Conservation (phyloP, 1,140 invertebrate species). For the Condylostylus longicornis region DNA sequence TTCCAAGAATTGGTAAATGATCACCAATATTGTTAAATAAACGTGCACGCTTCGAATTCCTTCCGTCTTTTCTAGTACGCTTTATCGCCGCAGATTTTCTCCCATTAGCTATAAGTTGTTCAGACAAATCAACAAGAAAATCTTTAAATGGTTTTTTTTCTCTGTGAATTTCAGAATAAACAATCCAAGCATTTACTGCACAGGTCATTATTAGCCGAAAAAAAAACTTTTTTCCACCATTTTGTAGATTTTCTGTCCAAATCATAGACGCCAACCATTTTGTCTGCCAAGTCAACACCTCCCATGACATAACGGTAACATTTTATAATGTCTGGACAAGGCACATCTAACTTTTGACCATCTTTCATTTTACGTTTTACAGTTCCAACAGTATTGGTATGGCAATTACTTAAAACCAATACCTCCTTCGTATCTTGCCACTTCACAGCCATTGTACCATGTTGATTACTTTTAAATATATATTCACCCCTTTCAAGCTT, state of each 20-base stretch:
- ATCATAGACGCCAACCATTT: constrained; percentile 10
- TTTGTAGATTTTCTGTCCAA: constrained; percentile 15
- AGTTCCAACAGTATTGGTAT: constrained; percentile 6
- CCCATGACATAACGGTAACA: constrained; percentile 21
- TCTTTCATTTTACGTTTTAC: constrained; percentile 11
- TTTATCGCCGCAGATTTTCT: constrained; percentile 4
- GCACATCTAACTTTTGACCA: constrained; percentile 7
- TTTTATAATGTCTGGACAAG: constrained; percentile 16
- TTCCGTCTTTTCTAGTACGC: not conserved
- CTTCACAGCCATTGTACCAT: constrained; percentile 9
- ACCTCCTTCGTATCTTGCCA: constrained; percentile 15
- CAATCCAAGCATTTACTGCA: constrained; percentile 11
- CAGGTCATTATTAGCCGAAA: constrained; percentile 9
- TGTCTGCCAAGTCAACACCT: constrained; percentile 16
- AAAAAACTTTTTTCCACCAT: constrained; percentile 18
- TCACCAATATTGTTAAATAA: not conserved
- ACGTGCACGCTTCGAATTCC: not conserved
- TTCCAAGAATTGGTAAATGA: not conserved
- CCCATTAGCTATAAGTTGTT: constrained; percentile 9
- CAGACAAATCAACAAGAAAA: constrained; percentile 10
- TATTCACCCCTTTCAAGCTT: constrained; percentile 1
- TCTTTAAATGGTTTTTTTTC: constrained; percentile 6
- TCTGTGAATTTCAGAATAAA: constrained; percentile 8
- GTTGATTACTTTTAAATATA: constrained; percentile 8
- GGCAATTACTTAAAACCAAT: constrained; percentile 13